Base-by-base conservation (phyloP, 1,140 invertebrate species). In the Drosophila trapezifrons region DNA sequence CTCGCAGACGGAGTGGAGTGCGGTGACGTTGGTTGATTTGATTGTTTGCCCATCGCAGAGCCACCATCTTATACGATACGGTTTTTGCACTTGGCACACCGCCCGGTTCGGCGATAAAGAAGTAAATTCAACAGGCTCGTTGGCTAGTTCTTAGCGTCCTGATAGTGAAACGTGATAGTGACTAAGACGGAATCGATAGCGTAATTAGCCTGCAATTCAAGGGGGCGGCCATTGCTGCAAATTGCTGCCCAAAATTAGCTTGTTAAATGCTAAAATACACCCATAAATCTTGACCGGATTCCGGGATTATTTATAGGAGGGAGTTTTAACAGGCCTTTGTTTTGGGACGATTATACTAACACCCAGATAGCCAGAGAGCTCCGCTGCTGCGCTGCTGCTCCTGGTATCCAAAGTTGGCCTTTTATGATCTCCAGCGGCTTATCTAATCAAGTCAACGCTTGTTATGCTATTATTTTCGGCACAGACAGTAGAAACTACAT, bases 71-170 rank as follows among this genome's bases (percentile, higher is more conserved):
- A 38, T 27, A 46, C 56, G 56, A 52, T 52, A 52, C 17, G 49
- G 29, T 0, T 85, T 86, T 86, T 86, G 83, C 83, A 87, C 83
- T 58, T 42, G 83, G 83, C 83, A 87, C 83, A 63, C 38, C 49
- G 29, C 13, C 12, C 8, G 10, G 37, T 17, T 64, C 59, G 32
- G 54, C 74, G 78, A 86, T 80, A 86, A 72, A 54, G 40, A 46
- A 32, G 29, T 12, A 35, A 58, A 49, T 42, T 22, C 22, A 75
- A 46, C 60, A 66, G 10, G 37, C 49, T 52, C 25, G 17, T 35
- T 64, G 47, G 54, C 38, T 18, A 54, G 20, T 63, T 52, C 13
- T n/a, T 12, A 37, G 42, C 22, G 43, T 43, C 47, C 17, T 40
- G 52, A 62, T 75, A 75, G 51, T 76, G 35, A 54, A 17, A 27